Evolutionary conservation across 2,113 vertebrate genomes (phyloP).

Genomic region (Tychaedon coryphoeus): DNA sequence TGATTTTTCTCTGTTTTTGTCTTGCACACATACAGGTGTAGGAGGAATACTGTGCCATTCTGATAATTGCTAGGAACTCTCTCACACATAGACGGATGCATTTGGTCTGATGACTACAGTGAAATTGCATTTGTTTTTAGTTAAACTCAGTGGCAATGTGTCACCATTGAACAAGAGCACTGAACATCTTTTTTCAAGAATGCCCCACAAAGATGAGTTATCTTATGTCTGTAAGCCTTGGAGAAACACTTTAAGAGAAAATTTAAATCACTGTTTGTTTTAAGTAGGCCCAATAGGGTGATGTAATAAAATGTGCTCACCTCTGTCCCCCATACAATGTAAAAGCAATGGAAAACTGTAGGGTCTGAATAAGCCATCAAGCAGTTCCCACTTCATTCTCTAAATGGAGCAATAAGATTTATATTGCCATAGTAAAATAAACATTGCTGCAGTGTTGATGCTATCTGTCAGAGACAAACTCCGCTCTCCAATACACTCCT

Average conservation of each 20-base stretch:
- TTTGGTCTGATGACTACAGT: background rate
- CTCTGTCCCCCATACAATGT: background rate
- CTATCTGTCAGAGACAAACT: background rate
- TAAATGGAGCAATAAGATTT: background rate
- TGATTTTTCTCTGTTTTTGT: background rate
- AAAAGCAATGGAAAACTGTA: background rate
- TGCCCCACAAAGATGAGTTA: background rate
- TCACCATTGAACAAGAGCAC: background rate
- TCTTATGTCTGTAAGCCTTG: constrained; percentile 19
- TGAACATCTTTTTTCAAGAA: background rate
- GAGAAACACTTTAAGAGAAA: constrained; percentile 53
- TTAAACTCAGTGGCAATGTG: background rate
- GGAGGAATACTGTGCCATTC: background rate
- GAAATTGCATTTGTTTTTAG: background rate
- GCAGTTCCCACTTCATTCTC: background rate
- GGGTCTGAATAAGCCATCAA: background rate
- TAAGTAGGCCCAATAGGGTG: background rate
- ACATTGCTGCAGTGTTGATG: background rate
- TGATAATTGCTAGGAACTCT: background rate
- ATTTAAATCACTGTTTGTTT: background rate
- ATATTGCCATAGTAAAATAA: background rate
- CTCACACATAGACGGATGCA: background rate
- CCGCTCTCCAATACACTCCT: background rate
- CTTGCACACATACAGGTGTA: background rate
- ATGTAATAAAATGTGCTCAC: background rate